phyloP scores from a whole-genome alignment of 35 echinoderm and acorn worm species.

The Ptychodera flava region DNA sequence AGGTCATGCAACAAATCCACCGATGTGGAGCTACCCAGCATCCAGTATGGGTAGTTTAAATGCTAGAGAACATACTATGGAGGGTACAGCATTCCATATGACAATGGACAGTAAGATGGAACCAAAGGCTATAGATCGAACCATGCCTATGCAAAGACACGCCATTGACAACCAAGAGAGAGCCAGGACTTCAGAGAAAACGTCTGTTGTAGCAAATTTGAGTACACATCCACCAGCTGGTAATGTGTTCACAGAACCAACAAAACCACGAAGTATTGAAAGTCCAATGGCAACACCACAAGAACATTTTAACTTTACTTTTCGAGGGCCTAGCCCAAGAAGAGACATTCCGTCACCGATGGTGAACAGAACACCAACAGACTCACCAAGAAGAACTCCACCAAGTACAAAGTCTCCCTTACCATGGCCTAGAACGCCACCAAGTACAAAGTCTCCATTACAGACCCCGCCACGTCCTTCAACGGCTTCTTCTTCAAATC shows the following conservation, averaged over 20 bases:
- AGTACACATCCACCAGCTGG: background rate
- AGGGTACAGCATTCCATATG: background rate
- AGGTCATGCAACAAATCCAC: background rate
- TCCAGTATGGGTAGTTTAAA: background rate
- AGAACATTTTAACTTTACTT: background rate
- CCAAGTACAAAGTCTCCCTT: background rate
- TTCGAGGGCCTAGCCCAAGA: background rate
- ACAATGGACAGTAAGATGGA: background rate
- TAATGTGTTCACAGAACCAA: background rate
- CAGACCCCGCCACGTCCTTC: background rate
- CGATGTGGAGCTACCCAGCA: background rate
- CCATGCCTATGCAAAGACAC: background rate
- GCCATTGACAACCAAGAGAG: too few species aligned
- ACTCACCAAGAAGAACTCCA: background rate
- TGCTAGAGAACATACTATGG: background rate
- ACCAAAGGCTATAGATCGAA: background rate
- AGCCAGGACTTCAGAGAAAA: too few species aligned
- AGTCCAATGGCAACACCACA: background rate
- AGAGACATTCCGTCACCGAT: background rate
- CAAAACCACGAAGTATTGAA: background rate
- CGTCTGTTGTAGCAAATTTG: too few species aligned
- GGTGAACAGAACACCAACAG: background rate
- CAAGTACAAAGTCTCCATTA: background rate
- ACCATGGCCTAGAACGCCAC: background rate
- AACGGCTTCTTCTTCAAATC: background rate